phyloP scores from a whole-genome alignment of 2,888 invertebrate genomes.

The Physocephala rufipes region DNA sequence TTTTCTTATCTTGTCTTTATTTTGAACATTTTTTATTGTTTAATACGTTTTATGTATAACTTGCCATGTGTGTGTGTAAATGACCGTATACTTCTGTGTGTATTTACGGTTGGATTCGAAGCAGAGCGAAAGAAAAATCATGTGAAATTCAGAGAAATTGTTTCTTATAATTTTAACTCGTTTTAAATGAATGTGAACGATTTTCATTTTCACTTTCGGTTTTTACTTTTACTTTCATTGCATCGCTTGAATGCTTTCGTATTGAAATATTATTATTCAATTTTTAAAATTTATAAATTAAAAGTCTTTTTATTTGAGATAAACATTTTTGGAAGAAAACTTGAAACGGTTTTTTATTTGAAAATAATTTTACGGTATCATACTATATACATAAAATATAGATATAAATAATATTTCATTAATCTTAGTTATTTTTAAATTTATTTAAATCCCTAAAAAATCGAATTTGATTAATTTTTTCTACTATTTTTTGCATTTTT shows the following conservation, averaged over 20 bases:
- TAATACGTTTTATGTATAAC: too few species aligned
- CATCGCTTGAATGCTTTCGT: constrained; percentile 40
- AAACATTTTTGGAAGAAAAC: background rate
- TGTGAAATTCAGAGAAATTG: too few species aligned
- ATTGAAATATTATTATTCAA: too few species aligned
- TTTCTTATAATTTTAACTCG: too few species aligned
- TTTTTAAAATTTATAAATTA: too few species aligned
- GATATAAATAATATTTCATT: background rate
- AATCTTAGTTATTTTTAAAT: background rate
- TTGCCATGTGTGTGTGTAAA: background rate
- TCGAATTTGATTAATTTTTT: background rate
- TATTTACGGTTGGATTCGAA: too few species aligned
- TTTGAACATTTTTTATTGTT: background rate
- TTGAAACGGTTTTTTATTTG: too few species aligned
- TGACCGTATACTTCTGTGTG: background rate
- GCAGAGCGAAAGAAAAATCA: too few species aligned
- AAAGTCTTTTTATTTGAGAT: too few species aligned
- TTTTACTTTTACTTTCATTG: constrained; percentile 31
- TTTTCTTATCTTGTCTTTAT: background rate
- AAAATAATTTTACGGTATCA: too few species aligned
- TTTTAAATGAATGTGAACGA: too few species aligned
- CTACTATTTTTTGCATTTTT: background rate
- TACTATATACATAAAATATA: background rate
- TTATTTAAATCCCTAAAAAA: background rate
- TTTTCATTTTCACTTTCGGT: background rate